Evolutionary conservation across 2,797 vertebrate species (phyloP).

Genomic region (Lerista edwardsae): DNA sequence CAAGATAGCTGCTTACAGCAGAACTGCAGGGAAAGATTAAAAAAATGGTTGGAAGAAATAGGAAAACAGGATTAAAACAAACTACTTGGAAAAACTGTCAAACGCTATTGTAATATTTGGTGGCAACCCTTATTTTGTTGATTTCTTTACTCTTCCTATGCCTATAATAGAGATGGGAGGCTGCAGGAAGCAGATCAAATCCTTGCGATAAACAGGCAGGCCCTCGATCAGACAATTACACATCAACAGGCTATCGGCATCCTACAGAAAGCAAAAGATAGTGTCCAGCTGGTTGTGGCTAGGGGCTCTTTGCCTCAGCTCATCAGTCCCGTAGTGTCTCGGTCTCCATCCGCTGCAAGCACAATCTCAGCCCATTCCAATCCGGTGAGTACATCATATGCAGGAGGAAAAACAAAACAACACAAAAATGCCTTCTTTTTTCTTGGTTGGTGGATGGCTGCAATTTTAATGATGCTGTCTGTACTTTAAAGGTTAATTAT

Average conservation of each 20-base stretch:
- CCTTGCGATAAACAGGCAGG: conserved; percentile 91
- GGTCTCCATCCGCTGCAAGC: conserved; percentile 93
- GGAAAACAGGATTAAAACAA: conserved; percentile 51
- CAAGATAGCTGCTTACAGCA: conserved; percentile 43
- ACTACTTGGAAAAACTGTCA: conserved; percentile 42
- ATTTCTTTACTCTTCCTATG: conserved; percentile 25
- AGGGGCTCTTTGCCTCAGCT: conserved; percentile 88
- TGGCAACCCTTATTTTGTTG: conserved; percentile 34
- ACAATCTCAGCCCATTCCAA: conserved; percentile 93
- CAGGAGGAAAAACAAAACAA: neutral
- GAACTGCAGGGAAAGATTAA: conserved; percentile 52
- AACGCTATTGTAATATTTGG: conserved; percentile 31
- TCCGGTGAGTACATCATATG: conserved; percentile 77
- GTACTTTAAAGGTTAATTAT: neutral
- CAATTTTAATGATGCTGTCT: neutral
- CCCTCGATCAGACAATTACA: conserved; percentile 91
- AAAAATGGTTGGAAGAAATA: conserved; percentile 16
- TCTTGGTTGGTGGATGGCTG: neutral
- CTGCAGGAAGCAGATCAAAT: conserved; percentile 97
- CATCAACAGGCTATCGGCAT: conserved; percentile 95
- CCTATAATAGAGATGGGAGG: conserved; percentile 86
- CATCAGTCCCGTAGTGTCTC: conserved; percentile 87
- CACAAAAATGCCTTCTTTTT: conserved; percentile 6
- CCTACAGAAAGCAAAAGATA: conserved; percentile 91
- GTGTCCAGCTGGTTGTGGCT: conserved; percentile 88